Percentiles rank a stretch among this genome's conserved stretches.
phyloP scores from a whole-genome alignment of 1,140 invertebrate genomes.

The Drosophila tani region DNA sequence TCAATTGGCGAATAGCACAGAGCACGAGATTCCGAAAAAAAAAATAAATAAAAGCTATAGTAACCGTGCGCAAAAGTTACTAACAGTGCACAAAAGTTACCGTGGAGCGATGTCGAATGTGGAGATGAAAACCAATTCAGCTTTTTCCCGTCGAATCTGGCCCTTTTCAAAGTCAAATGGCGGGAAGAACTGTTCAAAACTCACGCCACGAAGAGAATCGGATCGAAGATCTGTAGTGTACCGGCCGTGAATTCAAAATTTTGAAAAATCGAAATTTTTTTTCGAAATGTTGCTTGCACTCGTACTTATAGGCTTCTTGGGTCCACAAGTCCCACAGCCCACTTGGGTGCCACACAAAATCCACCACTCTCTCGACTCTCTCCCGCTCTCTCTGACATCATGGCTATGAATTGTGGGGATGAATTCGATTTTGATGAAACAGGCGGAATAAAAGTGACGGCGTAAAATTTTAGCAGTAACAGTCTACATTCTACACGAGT shows the following conservation, averaged over 20 bases:
- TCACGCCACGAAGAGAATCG: conserved; percentile 18
- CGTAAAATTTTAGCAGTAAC: too few relatives aligned
- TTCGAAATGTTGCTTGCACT: conserved; percentile 2
- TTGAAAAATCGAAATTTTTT: conserved; percentile 10
- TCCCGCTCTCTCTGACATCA: too few relatives aligned
- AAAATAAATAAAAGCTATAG: not conserved
- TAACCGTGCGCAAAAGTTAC: conserved; percentile 5
- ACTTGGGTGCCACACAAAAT: too few relatives aligned
- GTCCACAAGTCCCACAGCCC: too few relatives aligned
- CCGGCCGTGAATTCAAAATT: conserved; percentile 13
- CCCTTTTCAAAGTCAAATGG: conserved; percentile 12
- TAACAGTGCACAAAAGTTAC: conserved; percentile 12
- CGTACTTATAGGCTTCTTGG: conserved; percentile 13
- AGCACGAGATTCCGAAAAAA: conserved; percentile 53
- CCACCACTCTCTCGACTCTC: too few relatives aligned
- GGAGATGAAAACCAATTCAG: conserved; percentile 8
- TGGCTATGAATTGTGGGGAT: too few relatives aligned
- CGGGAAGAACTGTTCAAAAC: conserved; percentile 16
- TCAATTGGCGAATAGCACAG: conserved; percentile 66
- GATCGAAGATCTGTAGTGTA: conserved; percentile 4
- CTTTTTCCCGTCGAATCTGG: conserved; percentile 12
- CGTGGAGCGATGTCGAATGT: conserved; percentile 5
- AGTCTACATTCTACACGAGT: too few relatives aligned
- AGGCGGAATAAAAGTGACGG: too few relatives aligned
- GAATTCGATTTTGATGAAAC: too few relatives aligned